A percentile compares a stretch with the other conserved stretches of the same genome.
Evolutionary conservation across 2,113 vertebrate genomes (phyloP).

Genomic region (Thunnus maccoyii): DNA sequence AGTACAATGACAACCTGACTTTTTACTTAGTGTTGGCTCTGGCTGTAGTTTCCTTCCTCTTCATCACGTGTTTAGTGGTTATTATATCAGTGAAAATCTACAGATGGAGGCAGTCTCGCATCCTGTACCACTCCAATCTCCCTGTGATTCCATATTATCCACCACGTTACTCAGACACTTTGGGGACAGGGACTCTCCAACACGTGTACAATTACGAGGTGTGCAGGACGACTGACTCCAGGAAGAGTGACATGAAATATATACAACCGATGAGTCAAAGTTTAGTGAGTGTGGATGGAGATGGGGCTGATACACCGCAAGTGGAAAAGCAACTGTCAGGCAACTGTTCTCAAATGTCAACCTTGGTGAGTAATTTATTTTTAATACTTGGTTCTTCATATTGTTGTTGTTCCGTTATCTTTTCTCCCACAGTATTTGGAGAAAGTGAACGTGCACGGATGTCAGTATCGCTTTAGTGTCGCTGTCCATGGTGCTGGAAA

Average conservation of each 20-base stretch:
- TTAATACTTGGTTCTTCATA: fast-evolving
- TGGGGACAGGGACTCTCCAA: constrained; percentile 44
- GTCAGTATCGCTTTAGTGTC: too few species aligned
- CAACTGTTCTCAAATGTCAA: constrained; percentile 39
- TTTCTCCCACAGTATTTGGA: too few species aligned
- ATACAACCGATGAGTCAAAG: constrained; percentile 32
- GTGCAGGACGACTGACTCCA: too few species aligned
- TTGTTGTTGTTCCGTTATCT: neutral
- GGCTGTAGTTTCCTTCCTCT: constrained; percentile 42
- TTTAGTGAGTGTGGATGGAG: constrained; percentile 59
- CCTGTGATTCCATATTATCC: constrained; percentile 27
- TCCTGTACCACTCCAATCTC: constrained; percentile 29
- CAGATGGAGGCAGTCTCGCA: constrained; percentile 2
- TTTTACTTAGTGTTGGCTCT: constrained; percentile 38
- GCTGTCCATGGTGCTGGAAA: constrained; percentile 53
- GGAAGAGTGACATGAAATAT: constrained; percentile 34
- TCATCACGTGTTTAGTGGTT: constrained; percentile 22
- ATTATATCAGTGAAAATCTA: constrained; percentile 16
- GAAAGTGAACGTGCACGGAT: too few species aligned
- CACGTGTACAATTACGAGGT: constrained; percentile 52
- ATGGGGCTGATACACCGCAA: constrained; percentile 14
- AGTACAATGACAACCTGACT: constrained; percentile 26
- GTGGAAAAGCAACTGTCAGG: neutral
- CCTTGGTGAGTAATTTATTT: constrained; percentile 42
- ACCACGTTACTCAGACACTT: constrained; percentile 35